Conservation (phyloP, 2,888 invertebrate species). For the Cryptocheilus praepositus region DNA sequence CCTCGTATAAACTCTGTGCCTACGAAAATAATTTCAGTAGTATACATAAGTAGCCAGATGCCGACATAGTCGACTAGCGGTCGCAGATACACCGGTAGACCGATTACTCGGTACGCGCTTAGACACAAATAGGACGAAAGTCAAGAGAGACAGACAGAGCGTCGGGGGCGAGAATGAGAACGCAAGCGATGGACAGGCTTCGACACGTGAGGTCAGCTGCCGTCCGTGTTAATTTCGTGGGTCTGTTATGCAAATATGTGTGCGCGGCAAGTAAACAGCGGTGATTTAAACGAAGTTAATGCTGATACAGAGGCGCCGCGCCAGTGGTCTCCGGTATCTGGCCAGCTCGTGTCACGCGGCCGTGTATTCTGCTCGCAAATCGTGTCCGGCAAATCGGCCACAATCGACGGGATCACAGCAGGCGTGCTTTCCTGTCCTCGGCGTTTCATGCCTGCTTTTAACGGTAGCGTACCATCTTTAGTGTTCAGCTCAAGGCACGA, state of each 20-base stretch:
- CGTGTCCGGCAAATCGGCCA: not conserved
- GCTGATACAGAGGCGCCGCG: not conserved
- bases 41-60: no score
- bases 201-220: not conserved
- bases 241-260: conserved; percentile 32
- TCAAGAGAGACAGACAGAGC: not conserved
- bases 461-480: no score
- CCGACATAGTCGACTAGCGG: no score
- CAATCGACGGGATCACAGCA: no score
- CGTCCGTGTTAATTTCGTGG: conserved; percentile 30
- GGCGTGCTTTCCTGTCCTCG: no score
- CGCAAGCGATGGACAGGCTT: not conserved
- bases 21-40: no score
- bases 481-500: no score
- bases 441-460: no score
- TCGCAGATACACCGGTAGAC: not conserved
- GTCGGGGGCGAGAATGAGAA: not conserved
- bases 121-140: not conserved
- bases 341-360: not conserved
- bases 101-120: no score
- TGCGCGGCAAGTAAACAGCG: conserved; percentile 24
- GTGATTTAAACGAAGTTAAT: conserved; percentile 33
- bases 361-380: not conserved
- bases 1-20: no score
- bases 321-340: no score